These are phyloP conservation scores for Tolypeutes matacus DNA, from an alignment of 2,797 vertebrate species.

Conservation along the genomic window DNA sequence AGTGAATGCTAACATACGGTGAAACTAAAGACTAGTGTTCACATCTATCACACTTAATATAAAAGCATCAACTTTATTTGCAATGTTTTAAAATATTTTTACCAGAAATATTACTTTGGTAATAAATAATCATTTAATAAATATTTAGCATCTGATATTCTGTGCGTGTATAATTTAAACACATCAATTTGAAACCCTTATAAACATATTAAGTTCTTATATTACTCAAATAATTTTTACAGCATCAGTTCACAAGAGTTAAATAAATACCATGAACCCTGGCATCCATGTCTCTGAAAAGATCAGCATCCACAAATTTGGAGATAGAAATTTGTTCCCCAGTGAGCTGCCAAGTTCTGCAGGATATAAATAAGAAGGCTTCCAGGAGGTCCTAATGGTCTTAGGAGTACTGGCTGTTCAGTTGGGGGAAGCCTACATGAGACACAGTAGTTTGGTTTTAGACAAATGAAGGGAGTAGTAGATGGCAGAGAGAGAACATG, in stretches of 20 bases:
- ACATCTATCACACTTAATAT: background rate
- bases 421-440: no score
- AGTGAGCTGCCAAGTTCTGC: no score
- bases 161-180: background rate
- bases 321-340: no score
- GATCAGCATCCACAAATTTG: no score
- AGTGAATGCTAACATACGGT: no score
- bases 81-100: background rate
- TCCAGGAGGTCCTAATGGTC: no score
- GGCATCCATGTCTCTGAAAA: no score
- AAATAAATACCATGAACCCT: no score
- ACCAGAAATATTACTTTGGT: background rate
- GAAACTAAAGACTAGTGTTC: no score
- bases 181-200: background rate
- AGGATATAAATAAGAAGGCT: no score
- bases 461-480: background rate
- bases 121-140: background rate
- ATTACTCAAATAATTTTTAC: constrained; percentile 20
- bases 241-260: background rate
- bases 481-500: background rate
- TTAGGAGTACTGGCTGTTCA: no score
- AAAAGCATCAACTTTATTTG: background rate
- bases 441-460: background rate
- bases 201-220: background rate
- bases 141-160: background rate